Evolutionary conservation across 2,888 invertebrate species (phyloP).

Genomic region (Caradrina kadenii): DNA sequence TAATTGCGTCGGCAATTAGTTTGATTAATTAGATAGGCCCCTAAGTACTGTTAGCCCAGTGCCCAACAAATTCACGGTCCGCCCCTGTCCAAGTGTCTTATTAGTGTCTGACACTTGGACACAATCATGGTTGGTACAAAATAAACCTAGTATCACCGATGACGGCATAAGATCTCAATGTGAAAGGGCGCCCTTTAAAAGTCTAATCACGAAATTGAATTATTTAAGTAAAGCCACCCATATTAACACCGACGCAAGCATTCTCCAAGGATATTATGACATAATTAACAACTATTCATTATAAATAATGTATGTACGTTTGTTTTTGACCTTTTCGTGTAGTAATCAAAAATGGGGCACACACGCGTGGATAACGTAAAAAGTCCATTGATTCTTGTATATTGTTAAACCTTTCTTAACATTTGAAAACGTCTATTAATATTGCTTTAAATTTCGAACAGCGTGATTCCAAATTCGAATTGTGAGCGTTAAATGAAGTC

Average conservation of each 20-base stretch:
- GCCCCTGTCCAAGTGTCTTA: too few relatives aligned
- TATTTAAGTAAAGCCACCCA: not conserved
- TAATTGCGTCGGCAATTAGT: too few relatives aligned
- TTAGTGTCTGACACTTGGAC: too few relatives aligned
- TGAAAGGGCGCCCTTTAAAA: constrained; percentile 36
- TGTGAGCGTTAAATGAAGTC: too few relatives aligned
- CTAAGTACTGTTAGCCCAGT: too few relatives aligned
- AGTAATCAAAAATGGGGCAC: constrained; percentile 13
- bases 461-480: too few relatives aligned
- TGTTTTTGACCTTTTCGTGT: constrained; percentile 21
- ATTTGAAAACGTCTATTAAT: too few relatives aligned
- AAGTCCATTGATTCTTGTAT: constrained; percentile 1
- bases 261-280: constrained; percentile 31
- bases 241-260: too few relatives aligned
- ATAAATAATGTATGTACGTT: constrained; percentile 19
- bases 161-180: constrained; percentile 33
- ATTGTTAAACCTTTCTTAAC: too few relatives aligned
- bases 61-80: too few relatives aligned
- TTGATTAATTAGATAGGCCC: too few relatives aligned
- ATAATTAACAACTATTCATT: constrained; percentile 31
- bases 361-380: not conserved
- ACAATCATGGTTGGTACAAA: not conserved
- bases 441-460: not conserved
- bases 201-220: constrained; percentile 37
- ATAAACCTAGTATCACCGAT: not conserved